These are phyloP conservation scores for Mormyrus proboscirostris DNA, from an alignment of 2,797 vertebrate genomes.

Conservation along the genomic window DNA sequence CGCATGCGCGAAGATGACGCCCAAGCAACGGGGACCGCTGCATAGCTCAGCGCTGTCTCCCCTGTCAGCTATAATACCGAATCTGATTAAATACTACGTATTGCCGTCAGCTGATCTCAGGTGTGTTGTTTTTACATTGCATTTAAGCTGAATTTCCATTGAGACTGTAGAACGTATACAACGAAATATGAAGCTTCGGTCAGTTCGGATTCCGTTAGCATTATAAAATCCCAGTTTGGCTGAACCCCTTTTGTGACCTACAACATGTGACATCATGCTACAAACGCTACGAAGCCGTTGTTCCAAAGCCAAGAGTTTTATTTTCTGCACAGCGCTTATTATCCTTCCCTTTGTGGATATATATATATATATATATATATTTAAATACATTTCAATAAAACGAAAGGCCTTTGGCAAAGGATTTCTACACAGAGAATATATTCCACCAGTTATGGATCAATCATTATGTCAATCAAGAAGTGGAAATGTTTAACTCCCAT, in stretches of 20 bases:
- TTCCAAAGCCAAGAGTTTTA: slow-evolving; percentile 94
- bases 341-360: neutral
- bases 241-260: neutral
- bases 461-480: slow-evolving; percentile 70
- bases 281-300: slow-evolving; percentile 67
- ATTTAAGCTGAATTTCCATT: neutral
- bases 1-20: neutral
- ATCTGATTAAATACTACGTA: neutral
- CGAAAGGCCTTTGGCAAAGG: slow-evolving; percentile 83
- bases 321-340: slow-evolving; percentile 69
- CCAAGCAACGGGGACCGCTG: neutral
- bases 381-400: slow-evolving; percentile 76
- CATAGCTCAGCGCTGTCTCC: neutral
- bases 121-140: neutral
- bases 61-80: neutral
- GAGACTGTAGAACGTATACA: neutral
- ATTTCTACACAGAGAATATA: slow-evolving; percentile 80
- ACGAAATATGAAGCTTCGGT: neutral
- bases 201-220: neutral
- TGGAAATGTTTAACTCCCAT: slow-evolving; percentile 78
- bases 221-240: neutral
- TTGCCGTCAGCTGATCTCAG: neutral
- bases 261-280: neutral
- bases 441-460: slow-evolving; percentile 67
- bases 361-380: slow-evolving; percentile 59